These are phyloP conservation scores for Nasonia oneida DNA, from an alignment of 2,888 invertebrate genomes.

Conservation along the genomic window DNA sequence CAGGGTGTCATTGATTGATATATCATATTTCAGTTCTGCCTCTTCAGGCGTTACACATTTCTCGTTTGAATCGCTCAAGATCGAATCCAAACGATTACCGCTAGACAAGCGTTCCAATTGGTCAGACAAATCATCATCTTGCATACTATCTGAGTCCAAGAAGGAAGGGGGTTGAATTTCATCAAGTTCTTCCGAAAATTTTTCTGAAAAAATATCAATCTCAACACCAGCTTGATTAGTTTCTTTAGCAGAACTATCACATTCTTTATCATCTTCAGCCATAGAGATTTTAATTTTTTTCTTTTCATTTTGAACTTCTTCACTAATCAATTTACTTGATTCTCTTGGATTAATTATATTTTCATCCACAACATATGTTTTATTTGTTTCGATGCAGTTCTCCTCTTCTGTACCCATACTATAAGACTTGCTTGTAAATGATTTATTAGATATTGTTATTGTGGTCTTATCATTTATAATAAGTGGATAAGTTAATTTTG, in stretches of 20 bases:
- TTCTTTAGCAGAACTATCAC: slow-evolving; percentile 35
- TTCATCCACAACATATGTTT: slow-evolving; percentile 18
- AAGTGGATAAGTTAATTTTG: slow-evolving; percentile 44
- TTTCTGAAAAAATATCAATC: slow-evolving; percentile 36
- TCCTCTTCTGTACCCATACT: not conserved
- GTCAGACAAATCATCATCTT: slow-evolving; percentile 37
- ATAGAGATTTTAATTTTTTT: slow-evolving; percentile 6
- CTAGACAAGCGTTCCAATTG: not conserved
- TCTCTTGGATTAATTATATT: slow-evolving; percentile 1
- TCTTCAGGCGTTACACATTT: not conserved
- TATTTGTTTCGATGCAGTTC: not conserved
- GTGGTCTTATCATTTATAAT: slow-evolving; percentile 57
- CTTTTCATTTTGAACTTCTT: not conserved
- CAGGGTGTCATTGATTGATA: not conserved
- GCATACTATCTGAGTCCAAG: slow-evolving; percentile 60
- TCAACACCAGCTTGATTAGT: slow-evolving; percentile 6
- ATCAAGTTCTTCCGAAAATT: slow-evolving; percentile 62
- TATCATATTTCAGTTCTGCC: not conserved
- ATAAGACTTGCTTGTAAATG: slow-evolving; percentile 30
- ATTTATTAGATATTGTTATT: slow-evolving; percentile 44
- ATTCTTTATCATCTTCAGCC: slow-evolving; percentile 6
- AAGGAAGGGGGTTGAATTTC: slow-evolving; percentile 69
- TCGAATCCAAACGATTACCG: not conserved
- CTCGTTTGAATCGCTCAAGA: slow-evolving; percentile 27
- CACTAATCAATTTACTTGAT: not conserved